Evolutionary conservation across 2,797 vertebrate species (phyloP).

Genomic region (Chrysolophus pictus): DNA sequence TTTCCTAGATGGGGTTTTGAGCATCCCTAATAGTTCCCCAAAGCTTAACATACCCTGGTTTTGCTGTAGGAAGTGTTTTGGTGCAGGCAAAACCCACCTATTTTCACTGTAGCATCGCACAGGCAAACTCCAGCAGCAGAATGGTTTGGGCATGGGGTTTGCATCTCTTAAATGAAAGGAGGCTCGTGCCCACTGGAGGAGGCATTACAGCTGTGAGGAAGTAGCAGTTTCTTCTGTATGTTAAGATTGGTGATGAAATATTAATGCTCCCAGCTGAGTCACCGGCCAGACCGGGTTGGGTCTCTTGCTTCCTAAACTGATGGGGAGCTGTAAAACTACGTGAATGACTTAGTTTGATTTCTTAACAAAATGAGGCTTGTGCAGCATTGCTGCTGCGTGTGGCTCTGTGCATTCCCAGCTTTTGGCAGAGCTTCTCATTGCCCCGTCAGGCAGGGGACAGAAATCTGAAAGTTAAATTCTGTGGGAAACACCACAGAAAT

Average conservation of each 20-base stretch:
- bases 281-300: constrained; percentile 4
- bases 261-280: constrained; percentile 37
- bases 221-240: not conserved
- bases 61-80: not conserved
- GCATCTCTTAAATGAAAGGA: not conserved
- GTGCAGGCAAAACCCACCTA: not conserved
- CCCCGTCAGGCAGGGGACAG: not conserved
- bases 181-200: not conserved
- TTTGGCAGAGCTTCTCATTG: not conserved
- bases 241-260: constrained; percentile 38
- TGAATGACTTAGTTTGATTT: not conserved
- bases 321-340: not conserved
- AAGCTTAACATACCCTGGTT: not conserved
- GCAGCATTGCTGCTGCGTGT: not conserved
- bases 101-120: accelerated
- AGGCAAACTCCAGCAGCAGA: not conserved
- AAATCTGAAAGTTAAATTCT: not conserved
- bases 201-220: not conserved
- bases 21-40: not conserved
- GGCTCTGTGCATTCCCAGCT: not conserved
- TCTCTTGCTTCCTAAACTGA: not conserved
- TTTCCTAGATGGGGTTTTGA: not conserved
- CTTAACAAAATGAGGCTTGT: not conserved
- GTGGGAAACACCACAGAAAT: not conserved
- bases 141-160: not conserved